Percentiles rank a stretch among this genome's conserved stretches.
Conservation (phyloP, 2,113 vertebrate species). For the Apeltes quadracus region DNA sequence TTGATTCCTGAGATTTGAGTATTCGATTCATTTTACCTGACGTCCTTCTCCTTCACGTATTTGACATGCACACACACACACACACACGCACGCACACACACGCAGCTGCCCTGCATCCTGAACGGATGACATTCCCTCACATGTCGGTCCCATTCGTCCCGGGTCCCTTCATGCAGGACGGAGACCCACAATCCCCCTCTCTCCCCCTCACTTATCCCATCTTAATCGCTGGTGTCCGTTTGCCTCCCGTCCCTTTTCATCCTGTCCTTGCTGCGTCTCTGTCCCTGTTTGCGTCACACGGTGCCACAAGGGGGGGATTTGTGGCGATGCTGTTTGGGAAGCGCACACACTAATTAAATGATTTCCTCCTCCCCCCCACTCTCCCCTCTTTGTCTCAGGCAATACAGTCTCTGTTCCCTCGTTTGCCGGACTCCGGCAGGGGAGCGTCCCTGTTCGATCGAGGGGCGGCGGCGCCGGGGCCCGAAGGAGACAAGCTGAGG, state of each 20-base stretch:
- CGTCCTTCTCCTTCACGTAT: constrained; percentile 39
- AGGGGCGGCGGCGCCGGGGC: constrained; percentile 71
- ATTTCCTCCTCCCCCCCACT: neutral
- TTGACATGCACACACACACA: neutral
- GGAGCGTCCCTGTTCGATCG: constrained; percentile 84
- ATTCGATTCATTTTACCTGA: constrained; percentile 68
- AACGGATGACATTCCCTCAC: constrained; percentile 42
- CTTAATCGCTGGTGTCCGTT: too few species aligned
- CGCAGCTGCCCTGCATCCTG: constrained; percentile 53
- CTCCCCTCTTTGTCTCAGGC: constrained; percentile 70
- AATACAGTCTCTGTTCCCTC: constrained; percentile 90
- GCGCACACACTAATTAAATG: constrained; percentile 8
- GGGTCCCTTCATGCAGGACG: constrained; percentile 30
- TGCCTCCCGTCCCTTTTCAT: constrained; percentile 64
- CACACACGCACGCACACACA: constrained; percentile 21
- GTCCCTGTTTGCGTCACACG: constrained; percentile 67
- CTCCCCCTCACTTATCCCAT: constrained; percentile 63
- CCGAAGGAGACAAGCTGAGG: constrained; percentile 88
- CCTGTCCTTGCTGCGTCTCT: constrained; percentile 72
- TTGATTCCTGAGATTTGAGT: constrained; percentile 67
- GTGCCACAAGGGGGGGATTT: too few species aligned
- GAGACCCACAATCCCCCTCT: constrained; percentile 43
- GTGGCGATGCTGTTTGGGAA: constrained; percentile 22
- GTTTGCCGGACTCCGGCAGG: constrained; percentile 84
- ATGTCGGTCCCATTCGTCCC: constrained; percentile 39